A percentile compares a stretch with the other conserved stretches of the same genome.
These are phyloP conservation scores for Melipona bicolor DNA, from an alignment of 2,888 invertebrate genomes.

Conservation along the genomic window DNA sequence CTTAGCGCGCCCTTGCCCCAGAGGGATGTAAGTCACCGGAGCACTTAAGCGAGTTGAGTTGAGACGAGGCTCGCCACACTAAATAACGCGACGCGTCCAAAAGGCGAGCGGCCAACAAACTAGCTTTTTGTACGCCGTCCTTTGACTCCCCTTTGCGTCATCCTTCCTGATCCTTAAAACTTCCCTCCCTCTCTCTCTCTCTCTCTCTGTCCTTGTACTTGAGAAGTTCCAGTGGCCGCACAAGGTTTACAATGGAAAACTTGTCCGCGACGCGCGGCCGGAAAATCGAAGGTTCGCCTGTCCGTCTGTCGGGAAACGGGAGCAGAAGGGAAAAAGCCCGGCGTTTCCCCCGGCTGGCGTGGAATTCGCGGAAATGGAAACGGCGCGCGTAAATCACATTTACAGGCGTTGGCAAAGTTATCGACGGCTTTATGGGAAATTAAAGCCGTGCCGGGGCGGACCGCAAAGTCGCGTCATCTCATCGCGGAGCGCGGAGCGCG, in stretches of 20 bases:
- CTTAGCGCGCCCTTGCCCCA: slow-evolving; percentile 75
- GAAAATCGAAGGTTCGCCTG: neutral
- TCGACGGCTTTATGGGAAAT: slow-evolving; percentile 49
- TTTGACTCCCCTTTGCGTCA: slow-evolving; percentile 14
- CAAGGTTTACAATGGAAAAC: neutral
- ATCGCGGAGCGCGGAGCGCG: neutral
- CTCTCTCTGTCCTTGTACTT: neutral
- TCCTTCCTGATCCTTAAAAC: slow-evolving; percentile 12
- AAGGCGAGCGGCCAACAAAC: slow-evolving; percentile 60
- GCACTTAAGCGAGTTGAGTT: slow-evolving; percentile 76
- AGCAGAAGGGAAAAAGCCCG: neutral
- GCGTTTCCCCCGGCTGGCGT: neutral
- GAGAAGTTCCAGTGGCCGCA: neutral
- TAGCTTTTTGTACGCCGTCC: slow-evolving; percentile 48
- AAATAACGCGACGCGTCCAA: slow-evolving; percentile 75
- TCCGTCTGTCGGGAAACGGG: neutral
- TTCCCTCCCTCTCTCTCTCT: neutral
- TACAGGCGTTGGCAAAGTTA: slow-evolving; percentile 16
- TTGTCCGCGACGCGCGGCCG: neutral
- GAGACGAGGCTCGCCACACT: slow-evolving; percentile 71
- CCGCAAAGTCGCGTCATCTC: slow-evolving; percentile 50
- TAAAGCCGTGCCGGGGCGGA: slow-evolving; percentile 21
- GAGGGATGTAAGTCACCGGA: slow-evolving; percentile 78
- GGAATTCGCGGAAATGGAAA: slow-evolving; percentile 13
- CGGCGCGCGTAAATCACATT: slow-evolving; percentile 34